Conservation (phyloP, 2,797 vertebrate species). For the Otus scops region DNA sequence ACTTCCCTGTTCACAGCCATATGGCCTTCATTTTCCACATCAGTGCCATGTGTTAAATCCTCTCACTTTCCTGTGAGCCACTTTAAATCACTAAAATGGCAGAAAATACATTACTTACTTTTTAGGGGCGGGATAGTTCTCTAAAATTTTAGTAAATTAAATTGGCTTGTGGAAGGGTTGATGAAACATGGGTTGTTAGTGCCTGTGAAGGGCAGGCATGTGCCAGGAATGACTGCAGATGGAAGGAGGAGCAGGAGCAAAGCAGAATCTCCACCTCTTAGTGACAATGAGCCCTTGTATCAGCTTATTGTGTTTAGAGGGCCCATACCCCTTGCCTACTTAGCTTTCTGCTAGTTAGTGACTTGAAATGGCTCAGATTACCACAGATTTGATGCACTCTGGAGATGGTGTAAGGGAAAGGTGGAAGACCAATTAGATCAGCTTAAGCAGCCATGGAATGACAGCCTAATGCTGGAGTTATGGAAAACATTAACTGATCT, state of each 20-base stretch:
- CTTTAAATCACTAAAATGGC: background rate
- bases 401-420: background rate
- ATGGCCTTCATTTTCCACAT: background rate
- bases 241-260: background rate
- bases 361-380: background rate
- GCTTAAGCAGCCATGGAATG: background rate
- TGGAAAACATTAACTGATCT: background rate
- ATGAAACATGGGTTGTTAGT: background rate
- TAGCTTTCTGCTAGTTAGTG: background rate
- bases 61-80: background rate
- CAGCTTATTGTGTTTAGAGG: background rate
- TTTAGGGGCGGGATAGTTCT: background rate
- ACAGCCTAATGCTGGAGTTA: background rate
- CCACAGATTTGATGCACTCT: background rate
- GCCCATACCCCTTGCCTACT: background rate
- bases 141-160: background rate
- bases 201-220: background rate
- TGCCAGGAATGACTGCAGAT: background rate
- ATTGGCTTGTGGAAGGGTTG: background rate
- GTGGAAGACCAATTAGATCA: background rate
- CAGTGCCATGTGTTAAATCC: background rate
- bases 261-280: background rate
- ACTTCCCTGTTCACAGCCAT: background rate
- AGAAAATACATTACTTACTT: background rate
- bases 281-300: background rate